Evolutionary conservation across 2,797 vertebrate genomes (phyloP).

Genomic region (Tapera naevia): DNA sequence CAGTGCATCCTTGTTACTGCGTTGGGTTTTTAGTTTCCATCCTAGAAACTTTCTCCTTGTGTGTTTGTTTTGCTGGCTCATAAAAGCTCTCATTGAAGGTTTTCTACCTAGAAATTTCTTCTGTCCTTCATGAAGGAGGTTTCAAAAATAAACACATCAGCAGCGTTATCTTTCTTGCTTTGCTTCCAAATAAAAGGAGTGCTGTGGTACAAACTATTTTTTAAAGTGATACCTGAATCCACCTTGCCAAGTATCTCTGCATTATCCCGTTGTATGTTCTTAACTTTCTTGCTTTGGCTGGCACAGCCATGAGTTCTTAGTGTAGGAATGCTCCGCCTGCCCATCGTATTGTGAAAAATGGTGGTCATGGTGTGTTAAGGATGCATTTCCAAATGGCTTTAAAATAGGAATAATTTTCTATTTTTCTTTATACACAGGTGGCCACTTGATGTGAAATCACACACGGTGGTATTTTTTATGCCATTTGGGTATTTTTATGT

Average conservation of each 20-base stretch:
- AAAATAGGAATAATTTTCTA: neutral
- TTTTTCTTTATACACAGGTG: neutral
- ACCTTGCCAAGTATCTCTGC: neutral
- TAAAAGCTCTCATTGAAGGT: neutral
- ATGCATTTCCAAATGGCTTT: neutral
- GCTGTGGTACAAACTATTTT: fast-evolving
- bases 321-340: neutral
- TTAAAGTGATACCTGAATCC: neutral
- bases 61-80: neutral
- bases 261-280: neutral
- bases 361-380: neutral
- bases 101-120: neutral
- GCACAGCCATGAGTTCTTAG: neutral
- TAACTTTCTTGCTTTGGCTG: neutral
- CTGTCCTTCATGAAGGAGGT: neutral
- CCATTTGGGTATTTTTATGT: neutral
- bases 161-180: neutral
- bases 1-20: neutral
- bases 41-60: neutral
- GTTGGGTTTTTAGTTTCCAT: neutral
- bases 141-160: neutral
- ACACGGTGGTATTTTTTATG: neutral
- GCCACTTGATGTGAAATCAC: neutral
- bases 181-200: neutral
- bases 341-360: neutral